phyloP scores from a whole-genome alignment of 2,888 invertebrate genomes.

The Heliothis peltigera region DNA sequence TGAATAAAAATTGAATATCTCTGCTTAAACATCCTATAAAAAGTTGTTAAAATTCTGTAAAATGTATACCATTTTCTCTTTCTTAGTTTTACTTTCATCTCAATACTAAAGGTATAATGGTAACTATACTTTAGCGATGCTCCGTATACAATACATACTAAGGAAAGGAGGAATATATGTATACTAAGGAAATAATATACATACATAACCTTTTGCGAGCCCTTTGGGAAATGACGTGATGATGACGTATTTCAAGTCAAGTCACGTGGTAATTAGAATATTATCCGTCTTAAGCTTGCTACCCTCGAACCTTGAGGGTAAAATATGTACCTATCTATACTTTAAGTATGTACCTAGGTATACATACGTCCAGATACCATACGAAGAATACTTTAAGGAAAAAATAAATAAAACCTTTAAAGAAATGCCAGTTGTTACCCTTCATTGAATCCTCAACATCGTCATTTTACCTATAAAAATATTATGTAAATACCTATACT shows the following conservation, averaged over 20 bases:
- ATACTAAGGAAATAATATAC: constrained; percentile 1
- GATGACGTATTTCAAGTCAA: constrained; percentile 17
- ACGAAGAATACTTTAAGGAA: background rate
- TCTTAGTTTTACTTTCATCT: background rate
- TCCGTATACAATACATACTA: too few relatives aligned
- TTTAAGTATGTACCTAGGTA: background rate
- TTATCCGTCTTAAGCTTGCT: constrained; percentile 18
- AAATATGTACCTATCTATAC: constrained; percentile 9
- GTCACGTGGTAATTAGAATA: constrained; percentile 42
- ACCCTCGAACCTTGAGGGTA: constrained; percentile 10
- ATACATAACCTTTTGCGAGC: constrained; percentile 26
- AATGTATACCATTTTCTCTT: background rate
- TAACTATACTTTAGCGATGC: constrained; percentile 4
- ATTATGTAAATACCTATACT: background rate
- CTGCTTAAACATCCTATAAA: background rate
- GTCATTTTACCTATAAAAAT: background rate
- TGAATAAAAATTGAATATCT: too few relatives aligned
- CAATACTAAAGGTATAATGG: background rate
- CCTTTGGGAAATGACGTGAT: constrained; percentile 42
- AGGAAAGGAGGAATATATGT: too few relatives aligned
- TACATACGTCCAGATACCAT: background rate
- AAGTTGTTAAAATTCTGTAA: too few relatives aligned
- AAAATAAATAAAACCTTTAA: background rate
- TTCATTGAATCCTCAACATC: too few relatives aligned
- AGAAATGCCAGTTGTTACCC: too few relatives aligned